Conservation (phyloP, 1,140 invertebrate species). For the Homalodisca vitripennis region DNA sequence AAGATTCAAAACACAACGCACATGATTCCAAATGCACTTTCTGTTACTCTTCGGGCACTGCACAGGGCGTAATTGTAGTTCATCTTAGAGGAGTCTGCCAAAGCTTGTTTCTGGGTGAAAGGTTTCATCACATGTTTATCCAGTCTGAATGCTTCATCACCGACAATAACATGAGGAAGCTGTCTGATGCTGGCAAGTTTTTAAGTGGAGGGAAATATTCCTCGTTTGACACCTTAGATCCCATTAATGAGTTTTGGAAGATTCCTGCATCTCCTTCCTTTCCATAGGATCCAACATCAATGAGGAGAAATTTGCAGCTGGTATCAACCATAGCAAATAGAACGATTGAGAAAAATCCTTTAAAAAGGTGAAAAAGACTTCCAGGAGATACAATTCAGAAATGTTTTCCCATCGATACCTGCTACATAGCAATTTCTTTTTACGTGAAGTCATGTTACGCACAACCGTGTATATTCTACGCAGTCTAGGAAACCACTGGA, state of each 20-base stretch:
- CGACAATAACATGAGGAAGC: too few relatives aligned
- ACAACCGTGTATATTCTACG: too few relatives aligned
- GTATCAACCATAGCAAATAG: slow-evolving; percentile 49
- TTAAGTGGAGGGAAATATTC: slow-evolving; percentile 36
- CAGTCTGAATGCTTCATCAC: too few relatives aligned
- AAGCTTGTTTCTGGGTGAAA: too few relatives aligned
- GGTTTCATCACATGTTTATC: too few relatives aligned
- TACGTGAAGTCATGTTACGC: too few relatives aligned
- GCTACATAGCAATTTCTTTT: too few relatives aligned
- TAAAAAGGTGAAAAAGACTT: slow-evolving; percentile 47
- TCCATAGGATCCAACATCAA: too few relatives aligned
- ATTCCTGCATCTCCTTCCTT: slow-evolving; percentile 46
- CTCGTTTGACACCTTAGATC: slow-evolving; percentile 35
- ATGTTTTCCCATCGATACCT: slow-evolving; percentile 48
- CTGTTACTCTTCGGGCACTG: slow-evolving; percentile 40
- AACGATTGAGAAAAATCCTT: too few relatives aligned
- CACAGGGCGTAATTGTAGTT: too few relatives aligned
- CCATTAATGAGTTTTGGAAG: slow-evolving; percentile 32
- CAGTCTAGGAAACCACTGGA: too few relatives aligned
- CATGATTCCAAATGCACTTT: slow-evolving; percentile 43
- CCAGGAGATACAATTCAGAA: slow-evolving; percentile 48
- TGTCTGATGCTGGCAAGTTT: slow-evolving; percentile 36
- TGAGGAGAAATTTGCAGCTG: slow-evolving; percentile 48
- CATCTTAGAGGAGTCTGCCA: slow-evolving; percentile 37
- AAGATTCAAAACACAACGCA: slow-evolving; percentile 37